These are phyloP conservation scores for Dromiciops gliroides DNA, from an alignment of 2,113 vertebrate genomes.

Conservation along the genomic window DNA sequence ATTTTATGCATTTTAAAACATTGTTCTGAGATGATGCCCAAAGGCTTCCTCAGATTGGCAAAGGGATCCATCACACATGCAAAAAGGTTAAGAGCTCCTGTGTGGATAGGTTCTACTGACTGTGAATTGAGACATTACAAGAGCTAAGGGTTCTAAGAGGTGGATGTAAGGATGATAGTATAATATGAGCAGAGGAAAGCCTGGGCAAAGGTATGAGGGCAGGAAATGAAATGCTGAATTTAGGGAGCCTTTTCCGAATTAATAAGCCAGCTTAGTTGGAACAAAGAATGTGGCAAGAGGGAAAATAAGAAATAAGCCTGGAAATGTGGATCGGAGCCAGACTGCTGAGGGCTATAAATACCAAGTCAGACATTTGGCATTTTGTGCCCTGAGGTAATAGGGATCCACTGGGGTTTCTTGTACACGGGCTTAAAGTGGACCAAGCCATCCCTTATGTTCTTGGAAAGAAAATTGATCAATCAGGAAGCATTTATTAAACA, in stretches of 20 bases:
- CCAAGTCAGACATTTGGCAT: neutral
- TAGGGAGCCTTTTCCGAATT: neutral
- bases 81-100: neutral
- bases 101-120: too few relatives aligned
- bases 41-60: neutral
- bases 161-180: neutral
- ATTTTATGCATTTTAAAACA: neutral
- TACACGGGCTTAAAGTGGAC: too few relatives aligned
- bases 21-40: neutral
- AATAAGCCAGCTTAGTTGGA: neutral
- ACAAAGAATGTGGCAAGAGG: neutral
- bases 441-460: neutral
- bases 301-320: neutral
- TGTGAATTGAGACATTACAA: neutral
- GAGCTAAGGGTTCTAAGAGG: neutral
- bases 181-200: neutral
- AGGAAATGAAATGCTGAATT: neutral
- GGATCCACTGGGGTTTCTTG: neutral
- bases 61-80: neutral
- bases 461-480: neutral
- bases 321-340: neutral
- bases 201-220: neutral
- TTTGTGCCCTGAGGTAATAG: neutral
- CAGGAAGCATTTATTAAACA: neutral
- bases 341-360: neutral